Evolutionary conservation across 2,888 invertebrate species (phyloP).

Genomic region (Dasysyrphus tricinctus): DNA sequence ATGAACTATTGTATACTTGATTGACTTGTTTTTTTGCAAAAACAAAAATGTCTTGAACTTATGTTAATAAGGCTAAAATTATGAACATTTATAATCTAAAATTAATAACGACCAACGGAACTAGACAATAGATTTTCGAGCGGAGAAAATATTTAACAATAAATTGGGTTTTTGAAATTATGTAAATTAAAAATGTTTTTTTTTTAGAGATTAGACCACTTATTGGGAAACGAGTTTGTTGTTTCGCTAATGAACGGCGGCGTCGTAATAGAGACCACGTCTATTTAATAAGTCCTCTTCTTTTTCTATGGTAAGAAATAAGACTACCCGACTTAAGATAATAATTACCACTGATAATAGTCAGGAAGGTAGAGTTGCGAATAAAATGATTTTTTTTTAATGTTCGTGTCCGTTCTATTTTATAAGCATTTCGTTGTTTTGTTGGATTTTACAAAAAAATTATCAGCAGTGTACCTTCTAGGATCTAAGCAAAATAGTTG

Average conservation of each 20-base stretch:
- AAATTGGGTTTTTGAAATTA: neutral
- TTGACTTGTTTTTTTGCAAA: neutral
- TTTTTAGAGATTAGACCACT: neutral
- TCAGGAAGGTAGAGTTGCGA: no score
- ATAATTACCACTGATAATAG: no score
- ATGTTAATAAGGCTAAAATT: neutral
- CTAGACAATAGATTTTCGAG: neutral
- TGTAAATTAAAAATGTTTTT: no score
- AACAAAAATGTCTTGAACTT: neutral
- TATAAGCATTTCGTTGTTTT: no score
- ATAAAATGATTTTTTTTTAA: no score
- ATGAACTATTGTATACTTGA: neutral
- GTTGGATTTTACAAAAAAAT: no score
- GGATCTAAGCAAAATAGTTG: no score
- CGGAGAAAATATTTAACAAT: neutral
- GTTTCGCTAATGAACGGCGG: neutral
- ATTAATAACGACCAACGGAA: constrained; percentile 1
- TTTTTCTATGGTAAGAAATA: neutral
- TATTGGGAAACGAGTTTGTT: neutral
- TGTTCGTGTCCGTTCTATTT: no score
- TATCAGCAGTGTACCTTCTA: no score
- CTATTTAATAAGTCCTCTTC: neutral
- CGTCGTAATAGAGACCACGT: neutral
- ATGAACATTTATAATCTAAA: neutral
- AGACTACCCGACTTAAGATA: neutral